A percentile compares a stretch with the other conserved stretches of the same genome.
Conservation (phyloP, 1,140 invertebrate genomes). For the Parapsyche elsis region DNA sequence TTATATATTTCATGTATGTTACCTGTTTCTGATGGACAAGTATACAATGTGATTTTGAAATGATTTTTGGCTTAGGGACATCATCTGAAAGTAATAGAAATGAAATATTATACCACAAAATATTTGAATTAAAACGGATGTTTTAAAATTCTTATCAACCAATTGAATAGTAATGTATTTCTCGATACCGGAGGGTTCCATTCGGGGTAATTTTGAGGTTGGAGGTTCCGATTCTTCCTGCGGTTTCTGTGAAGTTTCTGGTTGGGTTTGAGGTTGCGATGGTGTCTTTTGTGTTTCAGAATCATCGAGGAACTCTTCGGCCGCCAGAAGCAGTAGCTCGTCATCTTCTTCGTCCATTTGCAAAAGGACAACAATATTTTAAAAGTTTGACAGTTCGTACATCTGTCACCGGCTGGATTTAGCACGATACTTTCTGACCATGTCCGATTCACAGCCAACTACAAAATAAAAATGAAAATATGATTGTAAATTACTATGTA, state of each 20-base stretch:
- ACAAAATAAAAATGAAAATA: not conserved
- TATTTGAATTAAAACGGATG: not conserved
- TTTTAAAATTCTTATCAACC: too few relatives aligned
- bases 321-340: not conserved
- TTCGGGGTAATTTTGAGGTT: too few relatives aligned
- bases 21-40: constrained; percentile 76
- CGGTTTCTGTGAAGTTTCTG: too few relatives aligned
- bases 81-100: not conserved
- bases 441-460: not conserved
- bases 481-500: not conserved
- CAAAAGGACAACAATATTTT: not conserved
- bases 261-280: too few relatives aligned
- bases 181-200: too few relatives aligned
- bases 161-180: too few relatives aligned
- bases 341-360: not conserved
- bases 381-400: not conserved
- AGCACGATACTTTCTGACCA: not conserved
- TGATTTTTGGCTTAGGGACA: constrained; percentile 17
- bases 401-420: not conserved
- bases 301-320: not conserved
- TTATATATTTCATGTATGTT: constrained; percentile 42
- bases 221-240: too few relatives aligned
- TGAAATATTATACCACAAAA: not conserved
- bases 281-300: too few relatives aligned
- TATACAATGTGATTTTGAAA: constrained; percentile 62